phyloP scores from a whole-genome alignment of 2,797 vertebrate species.

The Scyliorhinus canicula region DNA sequence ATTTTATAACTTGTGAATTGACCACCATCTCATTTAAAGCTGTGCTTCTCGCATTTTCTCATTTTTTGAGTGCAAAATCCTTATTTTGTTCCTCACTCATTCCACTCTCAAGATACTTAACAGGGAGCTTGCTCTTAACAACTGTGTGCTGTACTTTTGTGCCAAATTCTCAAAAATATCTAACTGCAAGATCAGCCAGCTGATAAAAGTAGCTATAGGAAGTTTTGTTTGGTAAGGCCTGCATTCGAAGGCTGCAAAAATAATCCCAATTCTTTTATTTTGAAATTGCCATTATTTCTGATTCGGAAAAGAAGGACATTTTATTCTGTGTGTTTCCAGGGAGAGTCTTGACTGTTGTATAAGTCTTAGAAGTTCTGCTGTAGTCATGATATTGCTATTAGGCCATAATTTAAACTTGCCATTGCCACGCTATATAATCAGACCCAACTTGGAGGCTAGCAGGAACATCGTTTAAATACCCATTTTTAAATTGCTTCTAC shows the following conservation, averaged over 20 bases:
- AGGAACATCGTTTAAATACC: no score
- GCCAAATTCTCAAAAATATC: not conserved
- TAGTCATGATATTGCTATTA: no score
- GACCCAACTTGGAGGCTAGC: no score
- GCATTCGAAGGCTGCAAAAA: not conserved
- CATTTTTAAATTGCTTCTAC: not conserved
- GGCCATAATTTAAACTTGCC: no score
- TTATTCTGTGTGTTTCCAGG: not conserved
- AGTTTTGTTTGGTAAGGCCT: not conserved
- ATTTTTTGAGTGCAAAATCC: not conserved
- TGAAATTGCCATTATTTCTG: not conserved
- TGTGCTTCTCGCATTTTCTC: not conserved
- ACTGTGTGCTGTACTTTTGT: not conserved
- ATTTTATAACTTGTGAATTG: not conserved
- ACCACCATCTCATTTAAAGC: not conserved
- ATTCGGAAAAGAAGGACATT: not conserved
- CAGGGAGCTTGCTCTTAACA: not conserved
- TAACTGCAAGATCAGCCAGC: not conserved
- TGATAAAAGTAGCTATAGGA: not conserved
- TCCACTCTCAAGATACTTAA: not conserved
- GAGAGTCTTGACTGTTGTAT: not conserved
- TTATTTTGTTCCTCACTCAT: not conserved
- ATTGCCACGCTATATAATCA: not conserved
- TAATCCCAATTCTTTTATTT: not conserved
- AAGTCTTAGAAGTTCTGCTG: no score